Base-by-base conservation (phyloP, 2,888 invertebrate species). In the Parnassius smintheus region DNA sequence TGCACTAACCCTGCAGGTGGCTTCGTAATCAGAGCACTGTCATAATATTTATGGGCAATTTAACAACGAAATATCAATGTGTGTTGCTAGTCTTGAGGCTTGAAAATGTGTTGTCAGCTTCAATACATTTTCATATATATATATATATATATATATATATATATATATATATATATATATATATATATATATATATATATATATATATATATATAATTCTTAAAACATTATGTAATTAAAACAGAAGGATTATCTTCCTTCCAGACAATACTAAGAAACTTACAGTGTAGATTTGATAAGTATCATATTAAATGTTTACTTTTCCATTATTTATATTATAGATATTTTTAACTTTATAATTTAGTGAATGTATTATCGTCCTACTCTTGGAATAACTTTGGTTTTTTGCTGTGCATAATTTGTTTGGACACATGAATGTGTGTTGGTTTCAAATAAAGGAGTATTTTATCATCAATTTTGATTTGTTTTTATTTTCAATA, bases 401-500 rank as follows among this genome's bases (percentile, higher is more conserved):
- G 77, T 78, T 82, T 49, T 59, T 59, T 51, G n/a, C 41, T 59
- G 59, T 63, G 59, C 63, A 62, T 81, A 81, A 74, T 68, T 76
- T 74, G 56, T 62, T 62, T 64, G 56, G 63, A 56, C 77, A 68
- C 75, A 71, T 66, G 69, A 71, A 73, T 80, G 78, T 81, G 78
- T 77, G 49, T 77, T 78, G 81, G 82, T 79, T 79, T 77, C 76
- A 82, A 90, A 90, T 90, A 89, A 90, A 90, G 77, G 82, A 83
- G 78, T 86, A 84, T 90, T 83, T 85, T 86, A 82, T 85, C 84
- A 83, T 83, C 80, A 85, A 82, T 77, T 73, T 80, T 86, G 82
- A 82, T 88, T 86, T 87, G 82, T 83, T 88, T 89, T 88, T 83
- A 82, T 86, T 88, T 86, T 79, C 76, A 61, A 67, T 67, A 68